Conservation (phyloP, 1,140 invertebrate genomes). For the Marisa cornuarietis region DNA sequence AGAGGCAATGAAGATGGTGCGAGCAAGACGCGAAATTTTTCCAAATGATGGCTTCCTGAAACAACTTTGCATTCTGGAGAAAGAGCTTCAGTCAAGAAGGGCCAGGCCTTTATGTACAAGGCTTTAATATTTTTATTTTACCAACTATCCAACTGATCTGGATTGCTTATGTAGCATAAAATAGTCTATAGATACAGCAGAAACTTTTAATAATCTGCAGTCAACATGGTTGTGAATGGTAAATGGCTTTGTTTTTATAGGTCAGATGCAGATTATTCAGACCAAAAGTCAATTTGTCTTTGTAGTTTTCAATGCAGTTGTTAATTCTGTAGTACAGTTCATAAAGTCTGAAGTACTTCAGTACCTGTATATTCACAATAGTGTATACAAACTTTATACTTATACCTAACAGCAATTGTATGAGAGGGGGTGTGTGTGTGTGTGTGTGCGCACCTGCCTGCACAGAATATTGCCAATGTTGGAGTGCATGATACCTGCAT, state of each 20-base stretch:
- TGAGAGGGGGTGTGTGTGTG: background rate
- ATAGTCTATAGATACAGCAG: background rate
- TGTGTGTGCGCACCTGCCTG: background rate
- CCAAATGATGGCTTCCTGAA: conserved; percentile 67
- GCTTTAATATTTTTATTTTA: no score
- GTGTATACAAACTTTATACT: background rate
- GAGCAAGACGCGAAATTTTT: conserved; percentile 71
- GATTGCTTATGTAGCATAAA: background rate
- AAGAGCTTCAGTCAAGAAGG: conserved; percentile 16
- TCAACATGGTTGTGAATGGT: background rate
- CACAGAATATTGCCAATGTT: background rate
- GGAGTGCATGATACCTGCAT: background rate
- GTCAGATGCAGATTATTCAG: background rate
- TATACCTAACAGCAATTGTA: background rate
- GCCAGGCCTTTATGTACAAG: no score
- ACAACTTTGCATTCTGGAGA: conserved; percentile 59
- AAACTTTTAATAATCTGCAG: background rate
- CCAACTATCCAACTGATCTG: no score
- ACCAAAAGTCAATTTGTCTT: background rate
- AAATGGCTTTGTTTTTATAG: no score
- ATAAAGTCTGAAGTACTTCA: background rate
- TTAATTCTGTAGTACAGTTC: background rate
- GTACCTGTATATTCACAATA: background rate
- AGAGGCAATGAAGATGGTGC: conserved; percentile 73
- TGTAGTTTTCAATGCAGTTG: background rate